Base-by-base conservation (phyloP, 2,797 vertebrate genomes). In the Sebastolobus alascanus region DNA sequence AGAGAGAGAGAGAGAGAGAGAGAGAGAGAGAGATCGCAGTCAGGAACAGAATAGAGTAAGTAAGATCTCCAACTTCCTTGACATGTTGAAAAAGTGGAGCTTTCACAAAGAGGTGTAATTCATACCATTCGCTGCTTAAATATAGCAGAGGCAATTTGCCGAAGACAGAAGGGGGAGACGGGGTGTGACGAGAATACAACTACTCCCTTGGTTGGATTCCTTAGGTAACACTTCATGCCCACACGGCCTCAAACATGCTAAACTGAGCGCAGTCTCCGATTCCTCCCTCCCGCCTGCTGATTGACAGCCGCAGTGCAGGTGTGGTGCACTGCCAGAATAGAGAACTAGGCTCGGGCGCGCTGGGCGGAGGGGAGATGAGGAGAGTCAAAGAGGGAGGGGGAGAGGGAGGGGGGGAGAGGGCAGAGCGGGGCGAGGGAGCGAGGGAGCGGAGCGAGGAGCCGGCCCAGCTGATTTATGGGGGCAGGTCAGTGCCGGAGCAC, bases 271-370 rank as follows among this genome's bases (percentile, higher is more conserved):
- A 29, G 68, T 56, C 79, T 79, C 68, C 27, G 22, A 73, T 73
- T 83, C 85, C 75, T 80, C 83, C 33, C 83, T 65, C 80, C 80
- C 25, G 83, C 85, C 86, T 8, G 9, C 88, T 94, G 94, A 95
- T 82, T 94, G 94, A 94, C 94, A 93, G 87, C 88, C 86, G 87
- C 92, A 90, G 91, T 90, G 91, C 90, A 88, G 90, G 93, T 86
- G 81, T 82, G 84, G 72, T 82, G 82, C 92, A 82, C 80, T 52
- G 88, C 64, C 79, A 83, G 92, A 92, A 93, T 89, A 63, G 90
- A 84, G 82, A 91, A 92, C 79, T 31, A 89, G 80, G 54, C 74
- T 40, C 13, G 8, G 65, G 73, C 33, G 64, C 11, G 61, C 81
- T 59, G 84, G 84, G 84, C 77, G 55, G 85, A 82, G 68, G 75